Evolutionary conservation across 2,888 invertebrate genomes (phyloP).

Genomic region (Agonopterix heracliana): DNA sequence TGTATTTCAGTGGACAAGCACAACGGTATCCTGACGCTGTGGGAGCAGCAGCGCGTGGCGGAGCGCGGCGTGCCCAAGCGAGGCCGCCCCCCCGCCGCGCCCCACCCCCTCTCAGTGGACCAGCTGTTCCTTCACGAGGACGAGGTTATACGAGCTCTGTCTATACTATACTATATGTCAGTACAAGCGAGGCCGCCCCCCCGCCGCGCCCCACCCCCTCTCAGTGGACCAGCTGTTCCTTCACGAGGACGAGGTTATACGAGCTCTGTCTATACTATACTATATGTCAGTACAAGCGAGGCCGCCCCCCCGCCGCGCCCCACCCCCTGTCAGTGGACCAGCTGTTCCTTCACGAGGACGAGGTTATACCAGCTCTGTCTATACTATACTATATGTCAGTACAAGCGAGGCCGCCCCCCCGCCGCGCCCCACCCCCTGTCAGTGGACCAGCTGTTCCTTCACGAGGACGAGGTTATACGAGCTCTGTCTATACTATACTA

Average conservation of each 20-base stretch:
- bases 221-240: constrained; percentile 76
- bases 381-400: too few species aligned
- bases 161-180: neutral
- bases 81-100: constrained; percentile 67
- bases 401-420: constrained; percentile 71
- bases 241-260: constrained; percentile 80
- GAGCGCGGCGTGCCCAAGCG: constrained; percentile 78
- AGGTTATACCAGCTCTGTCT: too few species aligned
- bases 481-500: too few species aligned
- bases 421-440: constrained; percentile 64
- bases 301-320: constrained; percentile 70
- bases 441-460: constrained; percentile 76
- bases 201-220: constrained; percentile 62
- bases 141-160: constrained; percentile 40
- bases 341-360: constrained; percentile 78
- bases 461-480: constrained; percentile 81
- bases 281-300: too few species aligned
- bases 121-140: constrained; percentile 79
- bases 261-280: too few species aligned
- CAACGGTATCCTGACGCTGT: constrained; percentile 84
- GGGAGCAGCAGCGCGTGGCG: constrained; percentile 82
- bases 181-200: constrained; percentile 72
- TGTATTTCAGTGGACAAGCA: constrained; percentile 52
- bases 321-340: constrained; percentile 71
- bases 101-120: constrained; percentile 68